Base-by-base conservation (phyloP, 1,140 invertebrate genomes). In the Idris sp. region DNA sequence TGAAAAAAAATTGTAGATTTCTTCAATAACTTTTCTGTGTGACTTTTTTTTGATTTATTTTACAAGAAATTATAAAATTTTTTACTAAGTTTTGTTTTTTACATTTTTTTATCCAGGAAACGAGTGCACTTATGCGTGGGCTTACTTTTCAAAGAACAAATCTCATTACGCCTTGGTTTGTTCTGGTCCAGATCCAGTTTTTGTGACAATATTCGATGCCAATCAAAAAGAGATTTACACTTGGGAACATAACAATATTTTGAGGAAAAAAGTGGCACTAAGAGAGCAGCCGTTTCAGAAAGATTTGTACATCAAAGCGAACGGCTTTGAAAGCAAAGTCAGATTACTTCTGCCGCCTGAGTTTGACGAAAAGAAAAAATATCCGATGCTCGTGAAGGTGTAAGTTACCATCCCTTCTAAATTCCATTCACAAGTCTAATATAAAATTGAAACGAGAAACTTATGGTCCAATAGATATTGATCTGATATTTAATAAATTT, bases 141-240 rank as follows among this genome's bases (percentile, higher is more conserved):
- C 89, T 0, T 86, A 86, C 2, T 91, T 96, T 61, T 94, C 92
- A 49, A 85, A 83, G 7, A 87, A 89, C 11, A 89, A 85, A 5
- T 88, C 90, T 0, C 89, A 91, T 78, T 92, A 94, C 76, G 88
- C 89, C 0, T 79, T 95, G n/a, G 89, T 87, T 11, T 97, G 96
- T 79, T 85, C 78, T n/a, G 93, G 93, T 8, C 85, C 89, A 2
- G 85, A 88, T 49, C 88, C 90, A 0, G 2, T 40, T 0, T 49
- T 53, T 4, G 72, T 82, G 2, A 56, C 15, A 9, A 80, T 85
- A 28, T 76, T 77, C 30, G 53, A 84, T 33, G 13, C 44, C 0
- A 28, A 73, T 9, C 74, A 83, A 30, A 58, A 75, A 48, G 40
- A 69, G 67, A 14, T 85, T 35, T 73, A 62, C 16, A 76, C 78